phyloP scores from a whole-genome alignment of 2,888 invertebrate genomes.

The Hedya salicella region DNA sequence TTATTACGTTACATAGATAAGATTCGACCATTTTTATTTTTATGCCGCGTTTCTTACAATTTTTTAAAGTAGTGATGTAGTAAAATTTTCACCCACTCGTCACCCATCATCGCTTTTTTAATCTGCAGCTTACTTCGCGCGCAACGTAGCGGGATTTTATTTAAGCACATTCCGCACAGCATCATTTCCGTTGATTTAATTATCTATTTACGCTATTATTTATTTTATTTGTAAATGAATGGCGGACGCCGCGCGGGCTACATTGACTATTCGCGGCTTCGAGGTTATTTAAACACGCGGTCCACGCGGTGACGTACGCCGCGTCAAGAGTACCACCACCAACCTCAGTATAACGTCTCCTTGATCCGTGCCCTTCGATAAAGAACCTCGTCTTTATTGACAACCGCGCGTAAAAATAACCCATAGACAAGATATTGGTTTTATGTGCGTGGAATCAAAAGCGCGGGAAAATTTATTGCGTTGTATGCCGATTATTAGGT shows the following conservation, averaged over 20 bases:
- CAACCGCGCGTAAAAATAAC: slow-evolving; percentile 63
- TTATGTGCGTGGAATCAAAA: slow-evolving; percentile 39
- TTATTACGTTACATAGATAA: no score
- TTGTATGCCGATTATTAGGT: slow-evolving; percentile 38
- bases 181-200: slow-evolving; percentile 22
- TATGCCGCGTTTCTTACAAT: no score
- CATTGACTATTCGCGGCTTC: slow-evolving; percentile 60
- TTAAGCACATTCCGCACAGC: slow-evolving; percentile 13
- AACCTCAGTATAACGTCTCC: slow-evolving; percentile 56
- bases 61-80: no score
- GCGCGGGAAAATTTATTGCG: slow-evolving; percentile 40
- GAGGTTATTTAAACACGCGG: slow-evolving; percentile 70
- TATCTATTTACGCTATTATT: slow-evolving; percentile 34
- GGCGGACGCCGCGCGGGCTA: slow-evolving; percentile 72
- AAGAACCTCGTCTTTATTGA: slow-evolving; percentile 63
- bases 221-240: slow-evolving; percentile 36
- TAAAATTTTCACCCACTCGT: no score
- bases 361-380: slow-evolving; percentile 71
- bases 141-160: slow-evolving; percentile 8
- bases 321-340: slow-evolving; percentile 54
- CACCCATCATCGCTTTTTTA: neutral
- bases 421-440: slow-evolving; percentile 45
- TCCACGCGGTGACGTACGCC: slow-evolving; percentile 69
- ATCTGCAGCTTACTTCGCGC: neutral
- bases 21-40: no score